A percentile compares a stretch with the other conserved stretches of the same genome.
Evolutionary conservation across 2,797 vertebrate genomes (phyloP).

Genomic region (Fistularia tabacaria): DNA sequence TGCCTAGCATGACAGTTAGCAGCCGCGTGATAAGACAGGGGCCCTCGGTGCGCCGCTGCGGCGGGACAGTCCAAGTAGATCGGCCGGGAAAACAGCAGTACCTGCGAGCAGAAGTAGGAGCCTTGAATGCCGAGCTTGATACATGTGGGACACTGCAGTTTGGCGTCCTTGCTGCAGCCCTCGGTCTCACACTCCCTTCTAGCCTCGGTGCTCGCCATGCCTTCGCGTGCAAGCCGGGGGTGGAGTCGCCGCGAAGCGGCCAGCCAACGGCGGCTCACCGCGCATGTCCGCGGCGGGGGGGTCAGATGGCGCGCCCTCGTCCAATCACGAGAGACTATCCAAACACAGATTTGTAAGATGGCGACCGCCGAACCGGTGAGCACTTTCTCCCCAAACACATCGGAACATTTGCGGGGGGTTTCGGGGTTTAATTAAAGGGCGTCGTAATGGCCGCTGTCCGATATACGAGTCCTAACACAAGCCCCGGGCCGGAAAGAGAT

Average conservation of each 20-base stretch:
- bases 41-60: conserved; percentile 32
- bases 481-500: fast-evolving
- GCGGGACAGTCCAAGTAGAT: background rate
- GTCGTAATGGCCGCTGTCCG: background rate
- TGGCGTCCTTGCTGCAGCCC: conserved; percentile 89
- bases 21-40: conserved; percentile 54
- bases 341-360: conserved; percentile 87
- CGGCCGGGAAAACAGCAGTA: conserved; percentile 44
- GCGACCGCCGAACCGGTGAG: conserved; percentile 98
- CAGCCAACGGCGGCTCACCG: conserved; percentile 21
- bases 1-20: conserved; percentile 57
- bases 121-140: conserved; percentile 96
- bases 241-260: conserved; percentile 38
- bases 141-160: conserved; percentile 97
- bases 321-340: conserved; percentile 79
- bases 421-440: background rate
- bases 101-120: conserved; percentile 98
- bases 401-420: conserved; percentile 25
- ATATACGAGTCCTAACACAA: background rate
- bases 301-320: conserved; percentile 63
- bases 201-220: conserved; percentile 85
- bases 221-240: conserved; percentile 49
- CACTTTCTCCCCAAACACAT: conserved; percentile 54
- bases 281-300: conserved; percentile 43
- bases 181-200: conserved; percentile 92